These are phyloP conservation scores for Anticlea derivata DNA, from an alignment of 2,888 invertebrate genomes.

Conservation along the genomic window DNA sequence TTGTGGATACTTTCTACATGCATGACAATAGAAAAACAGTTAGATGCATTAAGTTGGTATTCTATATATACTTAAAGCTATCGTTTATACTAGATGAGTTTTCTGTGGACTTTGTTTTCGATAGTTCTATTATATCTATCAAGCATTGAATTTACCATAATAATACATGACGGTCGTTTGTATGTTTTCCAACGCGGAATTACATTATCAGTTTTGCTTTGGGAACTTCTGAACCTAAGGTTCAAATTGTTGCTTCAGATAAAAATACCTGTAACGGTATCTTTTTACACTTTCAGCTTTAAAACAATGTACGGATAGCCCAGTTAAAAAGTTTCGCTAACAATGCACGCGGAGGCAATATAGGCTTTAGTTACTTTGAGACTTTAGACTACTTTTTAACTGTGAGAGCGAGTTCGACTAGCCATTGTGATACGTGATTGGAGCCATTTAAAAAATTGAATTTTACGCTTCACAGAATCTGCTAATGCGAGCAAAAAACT, in stretches of 20 bases:
- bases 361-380: conserved; percentile 6
- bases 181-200: too few relatives aligned
- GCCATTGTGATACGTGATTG: conserved; percentile 57
- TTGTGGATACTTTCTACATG: neutral
- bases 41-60: neutral
- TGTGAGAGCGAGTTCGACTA: conserved; percentile 39
- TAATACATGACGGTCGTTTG: too few relatives aligned
- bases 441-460: conserved; percentile 67
- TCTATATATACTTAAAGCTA: too few relatives aligned
- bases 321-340: conserved; percentile 17
- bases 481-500: conserved; percentile 56
- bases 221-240: too few relatives aligned
- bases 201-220: too few relatives aligned
- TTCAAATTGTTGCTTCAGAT: too few relatives aligned
- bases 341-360: conserved; percentile 2
- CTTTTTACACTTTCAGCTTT: conserved; percentile 12
- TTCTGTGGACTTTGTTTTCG: too few relatives aligned
- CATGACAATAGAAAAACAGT: neutral
- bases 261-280: neutral
- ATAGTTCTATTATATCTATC: too few relatives aligned
- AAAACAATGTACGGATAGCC: conserved; percentile 25
- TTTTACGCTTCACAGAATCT: conserved; percentile 68
- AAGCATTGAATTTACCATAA: too few relatives aligned
- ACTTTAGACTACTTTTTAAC: too few relatives aligned
- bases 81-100: too few relatives aligned